These are phyloP conservation scores for Cataglyphis rosenhaueri DNA, from an alignment of 2,888 invertebrate genomes.

Conservation along the genomic window DNA sequence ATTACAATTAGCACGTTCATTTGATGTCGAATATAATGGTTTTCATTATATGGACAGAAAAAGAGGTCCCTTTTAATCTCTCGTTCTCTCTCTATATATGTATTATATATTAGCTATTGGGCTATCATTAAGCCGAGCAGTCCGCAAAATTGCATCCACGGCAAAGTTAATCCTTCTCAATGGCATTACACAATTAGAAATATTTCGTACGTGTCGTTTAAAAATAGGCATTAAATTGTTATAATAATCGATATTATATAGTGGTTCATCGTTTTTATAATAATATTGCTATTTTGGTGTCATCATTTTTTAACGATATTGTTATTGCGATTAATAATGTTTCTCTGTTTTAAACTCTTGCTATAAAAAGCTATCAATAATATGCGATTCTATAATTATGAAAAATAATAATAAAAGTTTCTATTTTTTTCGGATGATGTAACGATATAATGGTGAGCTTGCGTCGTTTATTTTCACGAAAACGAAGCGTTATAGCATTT, in stretches of 20 bases:
- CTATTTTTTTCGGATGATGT: neutral
- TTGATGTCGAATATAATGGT: conserved; percentile 36
- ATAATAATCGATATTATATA: conserved; percentile 3
- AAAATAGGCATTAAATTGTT: conserved; percentile 9
- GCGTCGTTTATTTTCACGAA: neutral
- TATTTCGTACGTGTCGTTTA: neutral
- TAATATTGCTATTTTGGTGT: neutral
- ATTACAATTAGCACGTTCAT: conserved; percentile 43
- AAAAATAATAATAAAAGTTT: neutral
- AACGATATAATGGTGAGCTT: neutral
- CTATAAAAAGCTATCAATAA: conserved; percentile 4
- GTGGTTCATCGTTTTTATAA: conserved; percentile 1
- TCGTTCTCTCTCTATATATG: neutral
- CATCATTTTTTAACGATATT: conserved; percentile 6
- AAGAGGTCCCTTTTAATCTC: neutral
- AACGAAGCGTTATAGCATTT: neutral
- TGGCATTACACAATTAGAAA: conserved; percentile 16
- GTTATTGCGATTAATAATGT: neutral
- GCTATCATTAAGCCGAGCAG: conserved; percentile 17
- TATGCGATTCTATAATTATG: neutral
- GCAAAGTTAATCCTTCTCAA: conserved; percentile 30
- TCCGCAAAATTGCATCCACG: conserved; percentile 30
- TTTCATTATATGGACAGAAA: neutral
- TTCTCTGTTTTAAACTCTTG: neutral
- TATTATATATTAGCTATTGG: conserved; percentile 27